Base-by-base conservation (phyloP, 2,113 vertebrate species). In the Tenrec ecaudatus region DNA sequence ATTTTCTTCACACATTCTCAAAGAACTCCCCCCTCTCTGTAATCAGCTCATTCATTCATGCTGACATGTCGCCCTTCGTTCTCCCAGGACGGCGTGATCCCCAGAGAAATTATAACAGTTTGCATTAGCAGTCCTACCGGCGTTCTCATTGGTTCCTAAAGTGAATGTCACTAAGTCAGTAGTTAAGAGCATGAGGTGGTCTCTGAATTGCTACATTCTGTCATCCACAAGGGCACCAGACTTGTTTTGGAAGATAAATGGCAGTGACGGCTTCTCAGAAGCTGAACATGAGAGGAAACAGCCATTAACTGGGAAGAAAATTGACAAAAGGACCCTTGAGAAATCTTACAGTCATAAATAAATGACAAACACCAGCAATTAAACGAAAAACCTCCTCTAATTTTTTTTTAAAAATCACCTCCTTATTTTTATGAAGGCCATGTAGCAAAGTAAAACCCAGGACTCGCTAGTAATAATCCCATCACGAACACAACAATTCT, bases 351-450 rank as follows among this genome's bases (percentile, higher is more conserved):
- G 40, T 68, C 88, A 40, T 86, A 90, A 94, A 82, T 81, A 91
- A 81, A 84, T 77, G 71, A 57, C 40, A 94, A 86, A 88, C 6
- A 66, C 15, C 9, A 23, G 79, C 90, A 93, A 88, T 87, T 93
- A 96, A 94, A 85, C 31, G 33, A 43, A 86, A 94, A 20, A 90
- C 40, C 88, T 77, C 40, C 22, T 88, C 71, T 90, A 36, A 14
- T 77, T 84, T 81, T 88, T 89, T n/a, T 33, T 36, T 29, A 36
- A 43, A 25, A 95, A 81, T 27, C 33, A 76, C 33, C 86, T 93
- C 79, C 90, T 94, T 83, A 29, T 93, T 93, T 95, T 94, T 77
- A 92, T 77, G 71, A 93, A 94, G 77, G 85, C 91, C 82, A 82
- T 25, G 64, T 19, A 94, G 69, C 85, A 93, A 93, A 92, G 90